Evolutionary conservation across 2,113 vertebrate genomes (phyloP), one percentile per base, ranked within the genome.

Genomic region (Tautogolabrus adspersus): DNA sequence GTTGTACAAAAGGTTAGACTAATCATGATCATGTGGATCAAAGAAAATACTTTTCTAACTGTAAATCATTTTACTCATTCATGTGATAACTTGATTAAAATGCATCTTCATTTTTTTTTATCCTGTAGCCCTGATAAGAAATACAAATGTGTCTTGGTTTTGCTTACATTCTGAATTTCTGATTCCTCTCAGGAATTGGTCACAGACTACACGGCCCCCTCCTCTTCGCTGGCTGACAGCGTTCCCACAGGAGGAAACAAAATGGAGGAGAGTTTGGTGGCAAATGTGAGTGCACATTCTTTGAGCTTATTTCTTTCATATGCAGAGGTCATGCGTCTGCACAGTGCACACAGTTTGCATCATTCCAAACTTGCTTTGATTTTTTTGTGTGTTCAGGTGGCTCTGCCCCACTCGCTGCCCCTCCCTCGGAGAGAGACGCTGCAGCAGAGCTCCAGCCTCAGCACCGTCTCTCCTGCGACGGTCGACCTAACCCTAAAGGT

Each of bases 401-500:
- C 98, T 69, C 91, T 99, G 86, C 97, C 97, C 59, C 97, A 96
- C 91, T 95, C 97, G 15, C 94, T 99, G 82, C 97, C 97, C 80
- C 96, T 99, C 73, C 96, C 97, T 79, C 95, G 96, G 84, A 95
- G 97, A 92, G 97, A 99, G 93, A 94, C 97, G 86, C 92, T 98
- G 76, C 98, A 97, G 62, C 97, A 97, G 95, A 97, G 94, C 94
- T 95, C 97, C 93, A 95, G 96, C 93, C 96, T 99, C 84, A 97
- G 96, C 90, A 96, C 97, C 51, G 97, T 97, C 84, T 98, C 98
- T 90, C 97, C 97, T 85, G 97, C 97, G 77, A 98, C 97, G 79
- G 96, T 98, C 79, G 97, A 98, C 94, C 94, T 99, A 88, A 99
- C 97, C 88, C 96, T 99, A 77, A 99, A 99, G 96, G 97, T 99